A percentile compares a stretch with the other conserved stretches of the same genome.
These are phyloP conservation scores for Schizopygopsis pylzovi DNA, from an alignment of 2,797 vertebrate genomes.

Conservation along the genomic window DNA sequence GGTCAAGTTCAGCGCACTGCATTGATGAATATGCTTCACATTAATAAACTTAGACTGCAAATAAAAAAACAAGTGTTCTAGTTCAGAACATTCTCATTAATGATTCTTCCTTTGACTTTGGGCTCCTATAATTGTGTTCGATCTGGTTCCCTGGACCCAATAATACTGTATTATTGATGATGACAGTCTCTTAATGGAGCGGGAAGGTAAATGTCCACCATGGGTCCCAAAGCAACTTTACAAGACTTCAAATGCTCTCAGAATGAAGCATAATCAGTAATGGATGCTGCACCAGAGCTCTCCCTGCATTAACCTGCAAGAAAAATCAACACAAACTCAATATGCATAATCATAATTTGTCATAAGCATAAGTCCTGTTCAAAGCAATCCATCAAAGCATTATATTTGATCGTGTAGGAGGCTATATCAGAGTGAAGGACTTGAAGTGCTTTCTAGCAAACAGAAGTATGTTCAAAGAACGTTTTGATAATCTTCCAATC, in stretches of 20 bases:
- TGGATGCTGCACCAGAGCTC: neutral
- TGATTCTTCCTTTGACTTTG: constrained; percentile 5
- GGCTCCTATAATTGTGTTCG: constrained; percentile 17
- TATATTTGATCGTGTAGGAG: neutral
- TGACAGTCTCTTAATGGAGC: constrained; percentile 22
- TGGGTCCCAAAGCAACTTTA: constrained; percentile 8
- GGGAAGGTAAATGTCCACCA: constrained; percentile 8
- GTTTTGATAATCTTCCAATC: neutral
- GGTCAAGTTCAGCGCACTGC: neutral
- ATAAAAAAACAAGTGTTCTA: neutral
- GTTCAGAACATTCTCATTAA: constrained; percentile 7
- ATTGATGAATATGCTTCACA: neutral
- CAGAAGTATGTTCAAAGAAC: neutral
- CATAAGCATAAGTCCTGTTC: neutral
- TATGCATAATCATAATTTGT: neutral
- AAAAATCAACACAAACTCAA: neutral
- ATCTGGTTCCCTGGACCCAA: neutral
- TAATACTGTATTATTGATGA: constrained; percentile 32
- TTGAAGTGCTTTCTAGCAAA: neutral
- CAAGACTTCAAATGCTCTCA: neutral
- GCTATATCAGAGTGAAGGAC: neutral
- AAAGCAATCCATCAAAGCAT: neutral
- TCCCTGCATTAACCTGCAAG: neutral
- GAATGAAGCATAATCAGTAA: neutral
- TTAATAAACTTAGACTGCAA: neutral